A percentile compares a stretch with the other conserved stretches of the same genome.
These are phyloP conservation scores for Laticauda colubrina DNA, from an alignment of 2,113 vertebrate genomes.

Conservation along the genomic window DNA sequence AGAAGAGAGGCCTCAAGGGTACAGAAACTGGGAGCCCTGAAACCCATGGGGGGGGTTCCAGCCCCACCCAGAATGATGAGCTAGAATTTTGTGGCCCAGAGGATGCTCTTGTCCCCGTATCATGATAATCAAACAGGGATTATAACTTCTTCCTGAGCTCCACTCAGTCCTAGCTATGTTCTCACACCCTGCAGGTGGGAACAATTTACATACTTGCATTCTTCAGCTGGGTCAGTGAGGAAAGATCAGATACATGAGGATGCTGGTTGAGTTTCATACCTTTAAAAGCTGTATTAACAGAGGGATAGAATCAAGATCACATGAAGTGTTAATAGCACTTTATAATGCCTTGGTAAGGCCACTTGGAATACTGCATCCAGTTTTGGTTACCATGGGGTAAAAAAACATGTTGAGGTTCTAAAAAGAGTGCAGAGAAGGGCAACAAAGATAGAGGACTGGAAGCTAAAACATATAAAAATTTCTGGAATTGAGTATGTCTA, in stretches of 20 bases:
- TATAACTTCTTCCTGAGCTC: neutral
- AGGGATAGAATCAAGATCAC: too few species aligned
- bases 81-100: neutral
- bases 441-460: too few species aligned
- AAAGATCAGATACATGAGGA: neutral
- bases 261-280: neutral
- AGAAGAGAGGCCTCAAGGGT: neutral
- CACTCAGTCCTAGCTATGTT: neutral
- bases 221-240: too few species aligned
- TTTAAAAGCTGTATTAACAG: neutral
- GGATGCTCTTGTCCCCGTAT: neutral
- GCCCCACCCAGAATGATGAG: neutral
- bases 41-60: conserved; percentile 10
- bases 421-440: too few species aligned
- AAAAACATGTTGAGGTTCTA: too few species aligned
- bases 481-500: too few species aligned
- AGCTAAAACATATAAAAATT: too few species aligned
- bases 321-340: too few species aligned
- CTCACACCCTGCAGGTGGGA: neutral
- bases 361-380: too few species aligned
- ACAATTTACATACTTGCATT: neutral
- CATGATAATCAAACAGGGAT: neutral
- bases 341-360: too few species aligned
- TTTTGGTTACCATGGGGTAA: too few species aligned
- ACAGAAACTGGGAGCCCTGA: neutral